Conservation (phyloP, 92 coral and sea anemone species). For the Meandrina meandrites region DNA sequence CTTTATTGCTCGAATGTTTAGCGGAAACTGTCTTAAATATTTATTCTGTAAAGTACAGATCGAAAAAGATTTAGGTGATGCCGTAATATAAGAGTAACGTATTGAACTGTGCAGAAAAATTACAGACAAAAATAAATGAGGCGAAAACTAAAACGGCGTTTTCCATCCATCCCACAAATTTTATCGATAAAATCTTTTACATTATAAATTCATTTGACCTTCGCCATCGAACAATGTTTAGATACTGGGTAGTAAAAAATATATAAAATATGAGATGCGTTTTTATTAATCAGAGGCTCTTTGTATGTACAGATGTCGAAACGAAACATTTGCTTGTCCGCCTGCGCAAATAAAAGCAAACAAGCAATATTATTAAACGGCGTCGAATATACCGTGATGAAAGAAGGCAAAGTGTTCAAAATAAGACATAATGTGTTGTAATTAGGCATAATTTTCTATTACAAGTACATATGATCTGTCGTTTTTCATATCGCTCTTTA, state of each 20-base stretch:
- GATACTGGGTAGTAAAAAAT: background rate
- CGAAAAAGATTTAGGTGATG: background rate
- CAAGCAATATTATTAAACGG: background rate
- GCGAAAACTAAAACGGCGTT: too few species aligned
- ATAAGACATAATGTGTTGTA: background rate
- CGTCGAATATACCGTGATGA: background rate
- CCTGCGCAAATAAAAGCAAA: background rate
- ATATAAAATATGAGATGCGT: background rate
- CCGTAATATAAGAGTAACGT: too few species aligned
- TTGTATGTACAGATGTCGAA: background rate
- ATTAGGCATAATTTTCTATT: background rate
- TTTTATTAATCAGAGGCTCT: background rate
- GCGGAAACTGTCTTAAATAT: too few species aligned
- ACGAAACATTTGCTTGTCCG: background rate
- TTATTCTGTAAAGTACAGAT: background rate
- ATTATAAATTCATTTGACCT: background rate
- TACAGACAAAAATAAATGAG: too few species aligned
- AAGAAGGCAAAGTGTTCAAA: background rate
- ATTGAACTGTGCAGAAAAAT: too few species aligned
- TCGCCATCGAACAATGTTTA: background rate
- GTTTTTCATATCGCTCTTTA: too few species aligned
- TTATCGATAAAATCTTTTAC: too few species aligned
- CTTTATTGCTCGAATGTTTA: too few species aligned
- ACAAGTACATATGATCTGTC: background rate
- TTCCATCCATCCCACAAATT: too few species aligned